phyloP scores from a whole-genome alignment of 2,888 invertebrate species.

The Papilio demoleus region DNA sequence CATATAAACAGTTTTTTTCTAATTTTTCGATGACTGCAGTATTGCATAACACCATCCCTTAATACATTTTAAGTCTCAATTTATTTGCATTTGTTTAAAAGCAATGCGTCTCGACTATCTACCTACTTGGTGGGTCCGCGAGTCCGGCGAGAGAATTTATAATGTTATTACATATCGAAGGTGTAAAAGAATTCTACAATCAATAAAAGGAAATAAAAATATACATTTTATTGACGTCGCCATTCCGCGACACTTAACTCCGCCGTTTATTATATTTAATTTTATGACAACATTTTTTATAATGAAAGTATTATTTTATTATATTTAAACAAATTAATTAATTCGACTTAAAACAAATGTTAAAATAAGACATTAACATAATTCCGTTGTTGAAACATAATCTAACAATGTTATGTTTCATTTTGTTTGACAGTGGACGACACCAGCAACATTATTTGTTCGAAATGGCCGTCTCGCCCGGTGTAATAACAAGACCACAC shows the following conservation, averaged over 20 bases:
- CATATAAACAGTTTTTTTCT: neutral
- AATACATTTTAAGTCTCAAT: slow-evolving; percentile 48
- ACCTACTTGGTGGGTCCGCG: slow-evolving; percentile 45
- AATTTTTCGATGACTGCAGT: neutral
- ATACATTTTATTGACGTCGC: slow-evolving; percentile 25
- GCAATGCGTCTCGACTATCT: slow-evolving; percentile 45
- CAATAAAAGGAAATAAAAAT: slow-evolving; percentile 37
- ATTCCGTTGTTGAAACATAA: no score
- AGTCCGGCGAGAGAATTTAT: slow-evolving; percentile 34
- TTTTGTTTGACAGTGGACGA: no score
- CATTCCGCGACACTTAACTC: slow-evolving; percentile 24
- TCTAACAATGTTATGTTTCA: no score
- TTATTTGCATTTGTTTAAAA: slow-evolving; percentile 49
- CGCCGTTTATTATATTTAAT: slow-evolving; percentile 3
- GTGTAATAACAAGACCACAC: no score
- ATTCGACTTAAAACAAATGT: neutral
- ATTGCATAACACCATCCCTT: slow-evolving; percentile 43
- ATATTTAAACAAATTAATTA: neutral
- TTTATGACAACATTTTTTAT: no score
- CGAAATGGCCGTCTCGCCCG: no score
- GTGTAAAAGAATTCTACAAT: slow-evolving; percentile 39
- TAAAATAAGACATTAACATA: no score
- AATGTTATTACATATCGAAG: slow-evolving; percentile 39
- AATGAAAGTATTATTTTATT: neutral
- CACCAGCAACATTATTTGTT: no score